Base-by-base conservation (phyloP, 2,797 vertebrate species). In the Sebastes trivittatus region DNA sequence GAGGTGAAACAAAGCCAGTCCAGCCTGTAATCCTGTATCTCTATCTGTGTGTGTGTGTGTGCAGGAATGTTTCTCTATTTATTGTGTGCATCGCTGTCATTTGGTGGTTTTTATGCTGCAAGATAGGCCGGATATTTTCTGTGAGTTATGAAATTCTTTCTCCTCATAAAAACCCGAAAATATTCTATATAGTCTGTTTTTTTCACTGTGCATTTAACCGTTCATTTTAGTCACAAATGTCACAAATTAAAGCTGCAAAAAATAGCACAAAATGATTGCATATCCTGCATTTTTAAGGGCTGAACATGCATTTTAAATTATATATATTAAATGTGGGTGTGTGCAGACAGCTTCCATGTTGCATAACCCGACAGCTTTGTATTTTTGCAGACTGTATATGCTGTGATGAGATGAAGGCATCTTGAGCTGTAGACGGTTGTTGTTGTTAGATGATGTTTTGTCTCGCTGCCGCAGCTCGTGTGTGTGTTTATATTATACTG, bases 321-420 rank as follows among this genome's bases (percentile, higher is more conserved):
- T 46, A 29, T 1, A 8, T 10, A 2, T 2, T 2, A 49, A 30
- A 46, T 14, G 4, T 13, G 18, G 2, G 11, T 62, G 63, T 59
- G 58, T 22, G 38, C 68, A 13, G 7, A n/a, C 7, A 29, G 64
- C 46, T 3, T 8, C 13, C 62, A 14, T 60, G 46, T 6, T 60
- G 71, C 9, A 61, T 18, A 52, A 38, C 4, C 38, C 4, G 54
- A 1, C 13, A 63, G 59, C 76, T 80, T 55, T 69, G 77, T 79
- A 14, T 34, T 60, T 60, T 55, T 32, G 16, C 54, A 55, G 59
- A 63, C 38, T 30, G 64, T 29, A 2, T 29, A 2, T 63, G 60
- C 20, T 61, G 42, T 65, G 81, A 66, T 79, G 46, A 77, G 69
- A 75, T 73, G 30, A 23, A 72, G 20, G 11, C 34, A 36, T 16